Percentiles rank a stretch among this genome's conserved stretches.
These are phyloP conservation scores for Megastigmus dorsalis DNA, from an alignment of 2,888 invertebrate genomes.

Conservation along the genomic window DNA sequence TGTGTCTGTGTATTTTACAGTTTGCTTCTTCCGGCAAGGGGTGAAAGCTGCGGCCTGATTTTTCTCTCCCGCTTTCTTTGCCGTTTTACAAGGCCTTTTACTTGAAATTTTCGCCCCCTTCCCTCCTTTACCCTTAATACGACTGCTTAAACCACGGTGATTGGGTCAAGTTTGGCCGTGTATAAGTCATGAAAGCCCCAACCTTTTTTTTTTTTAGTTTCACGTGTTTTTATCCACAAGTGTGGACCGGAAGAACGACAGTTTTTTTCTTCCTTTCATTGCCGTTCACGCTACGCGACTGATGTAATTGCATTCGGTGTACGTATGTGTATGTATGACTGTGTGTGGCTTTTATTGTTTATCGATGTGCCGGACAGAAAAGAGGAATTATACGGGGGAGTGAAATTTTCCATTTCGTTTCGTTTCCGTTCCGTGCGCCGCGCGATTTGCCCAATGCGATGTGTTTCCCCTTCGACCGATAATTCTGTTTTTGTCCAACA, in stretches of 20 bases:
- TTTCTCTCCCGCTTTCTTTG: background rate
- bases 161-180: slow-evolving; percentile 4
- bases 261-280: too few relatives aligned
- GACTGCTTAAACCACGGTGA: background rate
- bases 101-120: too few relatives aligned
- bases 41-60: slow-evolving; percentile 2
- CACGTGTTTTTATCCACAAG: too few relatives aligned
- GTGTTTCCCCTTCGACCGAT: background rate
- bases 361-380: slow-evolving; percentile 25
- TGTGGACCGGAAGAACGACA: slow-evolving; percentile 15
- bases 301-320: slow-evolving; percentile 5
- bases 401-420: background rate
- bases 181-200: too few relatives aligned
- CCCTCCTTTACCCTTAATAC: background rate
- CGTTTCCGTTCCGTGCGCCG: background rate
- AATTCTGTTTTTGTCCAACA: background rate
- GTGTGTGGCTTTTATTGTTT: slow-evolving; percentile 7
- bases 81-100: background rate
- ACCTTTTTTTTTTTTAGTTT: too few relatives aligned
- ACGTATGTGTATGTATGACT: too few relatives aligned
- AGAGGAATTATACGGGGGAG: slow-evolving; percentile 5
- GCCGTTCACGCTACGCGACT: background rate
- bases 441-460: too few relatives aligned
- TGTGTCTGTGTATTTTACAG: too few relatives aligned
- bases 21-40: slow-evolving; percentile 2